A percentile compares a stretch with the other conserved stretches of the same genome.
Conservation (phyloP, 2,888 invertebrate genomes). For the Epinotia nisella region DNA sequence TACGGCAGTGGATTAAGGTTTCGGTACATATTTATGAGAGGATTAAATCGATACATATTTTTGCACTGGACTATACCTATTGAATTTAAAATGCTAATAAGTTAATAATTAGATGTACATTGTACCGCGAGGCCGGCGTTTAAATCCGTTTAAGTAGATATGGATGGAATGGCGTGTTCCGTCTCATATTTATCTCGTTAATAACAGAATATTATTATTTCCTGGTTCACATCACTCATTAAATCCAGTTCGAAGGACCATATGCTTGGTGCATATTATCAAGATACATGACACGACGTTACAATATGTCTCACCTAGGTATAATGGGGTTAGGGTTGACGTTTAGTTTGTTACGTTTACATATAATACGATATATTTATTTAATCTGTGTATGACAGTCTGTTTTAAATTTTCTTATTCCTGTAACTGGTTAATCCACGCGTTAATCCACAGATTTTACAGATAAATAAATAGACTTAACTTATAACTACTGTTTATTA, state of each 20-base stretch:
- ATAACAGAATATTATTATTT: too few species aligned
- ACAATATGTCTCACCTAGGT: too few species aligned
- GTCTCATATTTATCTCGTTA: neutral
- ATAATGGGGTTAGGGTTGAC: too few species aligned
- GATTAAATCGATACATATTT: too few species aligned
- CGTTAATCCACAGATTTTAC: neutral
- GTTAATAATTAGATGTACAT: neutral
- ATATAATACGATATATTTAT: neutral
- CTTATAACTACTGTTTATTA: neutral
- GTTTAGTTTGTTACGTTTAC: too few species aligned
- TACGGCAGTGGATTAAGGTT: too few species aligned
- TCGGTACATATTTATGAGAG: too few species aligned
- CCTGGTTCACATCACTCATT: neutral
- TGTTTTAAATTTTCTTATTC: neutral
- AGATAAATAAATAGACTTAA: neutral
- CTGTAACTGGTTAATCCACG: neutral
- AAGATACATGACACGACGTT: too few species aligned
- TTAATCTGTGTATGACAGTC: too few species aligned
- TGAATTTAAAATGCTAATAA: constrained; percentile 18
- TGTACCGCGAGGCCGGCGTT: neutral
- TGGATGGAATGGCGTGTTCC: neutral
- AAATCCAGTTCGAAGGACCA: neutral
- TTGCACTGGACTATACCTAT: neutral
- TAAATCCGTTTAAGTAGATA: neutral
- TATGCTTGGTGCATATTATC: too few species aligned